phyloP scores from a whole-genome alignment of 1,140 invertebrate genomes.

The Drosophila equinoxialis region DNA sequence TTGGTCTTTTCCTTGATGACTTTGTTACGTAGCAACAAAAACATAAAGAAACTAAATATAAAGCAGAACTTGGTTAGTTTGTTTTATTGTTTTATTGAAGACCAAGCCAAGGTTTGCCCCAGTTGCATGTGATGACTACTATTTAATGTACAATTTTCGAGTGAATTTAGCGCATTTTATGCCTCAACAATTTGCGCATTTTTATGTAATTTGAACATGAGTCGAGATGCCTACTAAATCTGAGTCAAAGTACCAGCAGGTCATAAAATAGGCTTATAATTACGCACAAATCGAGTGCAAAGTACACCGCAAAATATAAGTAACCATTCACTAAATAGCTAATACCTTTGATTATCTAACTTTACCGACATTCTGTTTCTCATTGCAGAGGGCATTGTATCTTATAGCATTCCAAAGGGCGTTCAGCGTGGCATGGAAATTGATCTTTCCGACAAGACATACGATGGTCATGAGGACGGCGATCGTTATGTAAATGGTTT shows the following conservation, averaged over 20 bases:
- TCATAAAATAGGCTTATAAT: constrained; percentile 42
- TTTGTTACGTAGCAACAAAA: constrained; percentile 45
- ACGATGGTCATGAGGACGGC: constrained; percentile 93
- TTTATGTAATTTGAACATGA: constrained; percentile 30
- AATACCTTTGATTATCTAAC: neutral
- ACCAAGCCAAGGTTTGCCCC: constrained; percentile 1
- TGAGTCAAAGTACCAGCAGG: neutral
- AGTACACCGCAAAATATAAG: neutral
- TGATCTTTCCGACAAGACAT: constrained; percentile 95
- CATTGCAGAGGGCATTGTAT: constrained; percentile 89
- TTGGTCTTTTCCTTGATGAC: constrained; percentile 49
- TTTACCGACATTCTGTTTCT: constrained; percentile 6
- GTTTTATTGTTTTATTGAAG: constrained; percentile 60
- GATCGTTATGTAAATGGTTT: constrained; percentile 90
- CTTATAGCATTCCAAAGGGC: constrained; percentile 94
- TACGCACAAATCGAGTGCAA: constrained; percentile 21
- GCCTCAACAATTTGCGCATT: constrained; percentile 26
- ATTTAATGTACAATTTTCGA: constrained; percentile 43
- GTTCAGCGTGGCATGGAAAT: constrained; percentile 90
- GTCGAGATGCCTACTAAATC: too few relatives aligned
- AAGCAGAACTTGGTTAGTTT: constrained; percentile 38
- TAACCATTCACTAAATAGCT: neutral
- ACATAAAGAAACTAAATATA: too few relatives aligned
- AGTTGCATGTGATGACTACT: constrained; percentile 36
- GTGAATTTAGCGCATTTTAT: constrained; percentile 31